Evolutionary conservation across 2,113 vertebrate species (phyloP), one percentile per base, ranked within the genome.

Genomic region (Aramus guarauna): DNA sequence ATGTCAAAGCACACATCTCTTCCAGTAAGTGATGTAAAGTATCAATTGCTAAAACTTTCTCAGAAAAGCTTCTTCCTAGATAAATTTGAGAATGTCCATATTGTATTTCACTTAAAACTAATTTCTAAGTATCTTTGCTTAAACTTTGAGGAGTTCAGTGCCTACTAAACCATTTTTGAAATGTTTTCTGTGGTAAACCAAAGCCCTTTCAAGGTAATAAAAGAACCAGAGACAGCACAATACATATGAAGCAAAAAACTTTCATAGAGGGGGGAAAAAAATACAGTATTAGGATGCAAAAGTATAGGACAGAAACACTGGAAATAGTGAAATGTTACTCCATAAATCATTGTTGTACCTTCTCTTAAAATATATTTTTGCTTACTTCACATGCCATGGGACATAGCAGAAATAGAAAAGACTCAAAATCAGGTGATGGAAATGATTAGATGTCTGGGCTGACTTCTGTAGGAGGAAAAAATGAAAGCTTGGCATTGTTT

Each of bases 21-120:
- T 94, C 79, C 72, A 96, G 76, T 88, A 94, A 88, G 68, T 5
- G 9, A 90, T 68, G 68, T 50, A 94, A 96, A 97, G 89, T 66
- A 88, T 68, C 79, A 96, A 12, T 68, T 95, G 92, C 71, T 92
- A 72, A 78, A 92, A 92, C 90, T 76, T 97, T 84, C 74, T 95
- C 56, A 90, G 87, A 48, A 96, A 85, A 95, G 26, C 17, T 81
- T 93, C 55, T 90, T 97, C 48, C 74, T 72, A 68, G 71, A 66
- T 81, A 48, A 71, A 48, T 90, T 83, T 95, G 71, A 96, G 92
- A 94, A 24, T 56, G 30, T 94, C 55, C 17, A 29, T 75, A 59
- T 15, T 67, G 41, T 83, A 86, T 93, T 91, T 96, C 20, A 91
- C 82, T 82, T 94, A 95, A 95, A 91, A 85, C 23, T 41, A 39